Conservation (phyloP, 2,113 vertebrate species). For the Hipposideros armiger region DNA sequence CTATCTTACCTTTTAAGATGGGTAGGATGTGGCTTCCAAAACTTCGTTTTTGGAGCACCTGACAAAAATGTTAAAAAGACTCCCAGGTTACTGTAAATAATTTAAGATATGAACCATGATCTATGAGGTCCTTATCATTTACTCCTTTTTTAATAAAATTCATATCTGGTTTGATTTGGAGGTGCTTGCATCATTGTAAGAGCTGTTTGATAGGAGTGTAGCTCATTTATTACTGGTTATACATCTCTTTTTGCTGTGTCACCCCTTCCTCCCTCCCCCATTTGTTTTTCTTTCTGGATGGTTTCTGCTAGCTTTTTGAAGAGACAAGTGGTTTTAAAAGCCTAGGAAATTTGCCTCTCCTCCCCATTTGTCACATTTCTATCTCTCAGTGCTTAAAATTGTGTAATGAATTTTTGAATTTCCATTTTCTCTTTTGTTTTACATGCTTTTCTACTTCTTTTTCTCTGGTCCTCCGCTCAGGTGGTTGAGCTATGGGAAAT, state of each 20-base stretch:
- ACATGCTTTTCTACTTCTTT: background rate
- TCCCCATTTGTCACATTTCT: constrained; percentile 40
- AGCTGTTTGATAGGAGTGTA: constrained; percentile 41
- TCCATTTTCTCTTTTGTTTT: constrained; percentile 22
- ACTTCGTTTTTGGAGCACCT: constrained; percentile 33
- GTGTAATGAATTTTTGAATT: constrained; percentile 39
- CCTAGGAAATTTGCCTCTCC: background rate
- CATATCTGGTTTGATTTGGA: constrained; percentile 10
- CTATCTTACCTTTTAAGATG: constrained; percentile 41
- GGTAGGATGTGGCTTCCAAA: constrained; percentile 44
- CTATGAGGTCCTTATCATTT: constrained; percentile 15
- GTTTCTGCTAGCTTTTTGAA: constrained; percentile 37
- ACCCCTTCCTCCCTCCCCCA: accelerated
- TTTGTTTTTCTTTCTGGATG: constrained; percentile 14
- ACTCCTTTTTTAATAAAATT: constrained; percentile 57
- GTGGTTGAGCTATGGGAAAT: background rate
- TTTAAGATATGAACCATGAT: constrained; percentile 47
- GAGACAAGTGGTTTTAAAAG: constrained; percentile 65
- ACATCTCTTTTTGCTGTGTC: background rate
- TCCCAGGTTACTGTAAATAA: constrained; percentile 64
- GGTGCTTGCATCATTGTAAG: background rate
- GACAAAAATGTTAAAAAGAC: constrained; percentile 45
- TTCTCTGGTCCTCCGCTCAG: background rate
- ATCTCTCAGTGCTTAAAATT: constrained; percentile 38
- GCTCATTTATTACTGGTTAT: background rate